Evolutionary conservation across 2,888 invertebrate species (phyloP), one percentile per base, ranked within the genome.

Genomic region (Polyommatus iphigenia): DNA sequence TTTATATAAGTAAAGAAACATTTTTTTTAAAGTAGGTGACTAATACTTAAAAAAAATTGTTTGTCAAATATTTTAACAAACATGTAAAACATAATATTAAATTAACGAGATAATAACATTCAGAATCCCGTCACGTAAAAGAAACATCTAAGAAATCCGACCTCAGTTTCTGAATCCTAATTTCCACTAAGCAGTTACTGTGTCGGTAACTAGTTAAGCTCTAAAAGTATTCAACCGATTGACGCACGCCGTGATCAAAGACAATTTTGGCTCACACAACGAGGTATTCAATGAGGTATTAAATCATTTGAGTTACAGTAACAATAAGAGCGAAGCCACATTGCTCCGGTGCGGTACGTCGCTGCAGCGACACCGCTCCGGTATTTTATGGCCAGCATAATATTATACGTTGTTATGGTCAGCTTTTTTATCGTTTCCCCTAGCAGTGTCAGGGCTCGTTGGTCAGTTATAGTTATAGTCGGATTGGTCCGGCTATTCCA

Each of bases 271-370:
- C 67, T 15, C 29, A 29, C 62, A 67, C 67, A 67, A 67, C 32
- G 29, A 67, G 29, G 32, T 32, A 67, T 67, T 29, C 29, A 67
- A 67, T 67, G 32, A n/a, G n/a, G n/a, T n/a, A n/a, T 67, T 67
- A 67, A 67, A 15, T 32, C 67, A 32, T 32, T 32, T 32, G 67
- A 29, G 13, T 67, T 13, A 15, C 29, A 24, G 24, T 29, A 79
- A 78, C 72, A 78, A 80, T 71, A 79, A 79, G 82, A 84, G 81
- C 83, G 18, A 54, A 18, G 54, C 54, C 54, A 54, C 18, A 18
- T 54, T 18, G 2, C 54, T 54, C 4, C 5, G 5, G 3, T 10
- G 46, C 10, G 46, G 46, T 46, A 10, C 46, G 46, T 46, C 46
- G 10, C 46, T 46, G 46, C 46, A 46, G 46, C 46, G 13, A 3